Conservation (phyloP, 2,797 vertebrate species). For the Malurus leucopterus region DNA sequence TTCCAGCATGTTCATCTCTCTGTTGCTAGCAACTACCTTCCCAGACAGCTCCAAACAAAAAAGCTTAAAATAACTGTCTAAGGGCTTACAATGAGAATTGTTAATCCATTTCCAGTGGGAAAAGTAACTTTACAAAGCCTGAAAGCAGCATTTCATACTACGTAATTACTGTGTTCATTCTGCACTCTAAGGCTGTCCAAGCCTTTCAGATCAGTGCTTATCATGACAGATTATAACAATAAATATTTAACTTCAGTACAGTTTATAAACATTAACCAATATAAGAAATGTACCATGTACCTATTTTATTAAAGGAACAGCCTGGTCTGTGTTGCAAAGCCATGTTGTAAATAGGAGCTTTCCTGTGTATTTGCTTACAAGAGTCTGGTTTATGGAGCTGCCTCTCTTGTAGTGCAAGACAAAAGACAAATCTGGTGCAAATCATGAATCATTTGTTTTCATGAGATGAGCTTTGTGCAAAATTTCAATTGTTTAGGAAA, state of each 20-base stretch:
- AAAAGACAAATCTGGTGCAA: neutral
- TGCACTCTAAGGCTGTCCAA: neutral
- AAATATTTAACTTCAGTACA: neutral
- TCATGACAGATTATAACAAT: neutral
- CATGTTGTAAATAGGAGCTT: neutral
- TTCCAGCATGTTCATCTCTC: neutral
- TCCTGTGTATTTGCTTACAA: neutral
- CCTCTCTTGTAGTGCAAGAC: neutral
- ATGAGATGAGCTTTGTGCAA: neutral
- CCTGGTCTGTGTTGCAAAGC: neutral
- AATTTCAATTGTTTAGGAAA: neutral
- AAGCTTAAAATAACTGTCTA: slow-evolving; percentile 67
- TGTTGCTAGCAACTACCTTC: slow-evolving; percentile 68
- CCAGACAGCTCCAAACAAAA: slow-evolving; percentile 58
- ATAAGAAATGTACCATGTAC: neutral
- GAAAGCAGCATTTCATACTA: neutral
- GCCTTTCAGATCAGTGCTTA: neutral
- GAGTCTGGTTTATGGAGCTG: neutral
- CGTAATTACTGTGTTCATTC: neutral
- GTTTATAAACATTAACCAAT: slow-evolving; percentile 9
- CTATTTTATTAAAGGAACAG: neutral
- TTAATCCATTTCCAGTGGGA: slow-evolving; percentile 40
- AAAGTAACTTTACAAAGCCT: neutral
- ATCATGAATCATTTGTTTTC: neutral
- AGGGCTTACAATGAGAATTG: slow-evolving; percentile 37